These are phyloP conservation scores for Pemphigus obesinymphae DNA, from an alignment of 1,140 invertebrate genomes.

Conservation along the genomic window DNA sequence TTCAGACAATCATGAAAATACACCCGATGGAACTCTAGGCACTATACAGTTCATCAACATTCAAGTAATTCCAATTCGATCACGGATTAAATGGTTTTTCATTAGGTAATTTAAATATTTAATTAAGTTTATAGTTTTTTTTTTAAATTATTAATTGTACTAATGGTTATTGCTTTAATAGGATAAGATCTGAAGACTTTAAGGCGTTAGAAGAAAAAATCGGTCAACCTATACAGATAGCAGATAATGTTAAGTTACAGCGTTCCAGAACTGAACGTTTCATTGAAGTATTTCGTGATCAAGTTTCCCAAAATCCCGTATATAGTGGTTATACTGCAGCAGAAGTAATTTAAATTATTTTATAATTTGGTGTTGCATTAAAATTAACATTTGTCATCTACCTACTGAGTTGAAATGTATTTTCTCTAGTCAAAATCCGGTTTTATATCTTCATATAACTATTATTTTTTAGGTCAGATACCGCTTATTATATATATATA, in stretches of 20 bases:
- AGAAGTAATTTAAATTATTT: conserved; percentile 45
- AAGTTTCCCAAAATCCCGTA: conserved; percentile 67
- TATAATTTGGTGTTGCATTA: too few relatives aligned
- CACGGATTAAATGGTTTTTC: conserved; percentile 57
- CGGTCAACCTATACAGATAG: conserved; percentile 65
- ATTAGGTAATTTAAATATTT: conserved; percentile 52
- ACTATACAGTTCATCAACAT: conserved; percentile 78
- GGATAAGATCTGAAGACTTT: conserved; percentile 73
- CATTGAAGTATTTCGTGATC: conserved; percentile 73
- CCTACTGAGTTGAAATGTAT: too few relatives aligned
- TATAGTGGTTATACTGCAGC: conserved; percentile 62
- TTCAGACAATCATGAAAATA: conserved; percentile 67
- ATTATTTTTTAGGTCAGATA: too few relatives aligned
- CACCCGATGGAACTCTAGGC: conserved; percentile 56
- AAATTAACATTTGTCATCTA: too few relatives aligned
- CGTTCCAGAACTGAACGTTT: conserved; percentile 77
- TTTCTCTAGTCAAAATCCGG: too few relatives aligned
- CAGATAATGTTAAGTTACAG: conserved; percentile 72
- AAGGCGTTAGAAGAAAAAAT: conserved; percentile 74
- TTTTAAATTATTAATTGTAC: background rate
- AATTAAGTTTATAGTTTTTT: background rate
- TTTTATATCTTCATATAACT: too few relatives aligned
- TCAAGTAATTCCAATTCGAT: conserved; percentile 62
- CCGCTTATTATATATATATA: too few relatives aligned
- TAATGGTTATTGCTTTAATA: conserved; percentile 42